Conservation (phyloP, 37 sponge, comb jelly and placozoan genomes). For the Cliona cf. orientalis region DNA sequence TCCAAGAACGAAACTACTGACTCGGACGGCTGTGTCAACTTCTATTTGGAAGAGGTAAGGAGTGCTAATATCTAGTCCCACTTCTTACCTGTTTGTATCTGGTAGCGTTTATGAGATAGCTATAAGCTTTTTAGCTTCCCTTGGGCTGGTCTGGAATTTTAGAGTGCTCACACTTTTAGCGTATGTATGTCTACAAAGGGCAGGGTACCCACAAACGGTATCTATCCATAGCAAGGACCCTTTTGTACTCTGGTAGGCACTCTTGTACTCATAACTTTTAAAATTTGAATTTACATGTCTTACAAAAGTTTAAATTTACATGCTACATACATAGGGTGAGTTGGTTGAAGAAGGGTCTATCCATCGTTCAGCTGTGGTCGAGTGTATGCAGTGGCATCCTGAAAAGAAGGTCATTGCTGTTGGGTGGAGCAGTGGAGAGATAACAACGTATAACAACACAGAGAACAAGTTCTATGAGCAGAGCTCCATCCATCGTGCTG, state of each 20-base stretch:
- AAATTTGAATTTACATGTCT: too few species aligned
- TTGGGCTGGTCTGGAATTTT: too few species aligned
- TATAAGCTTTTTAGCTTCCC: too few species aligned
- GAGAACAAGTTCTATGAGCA: constrained; percentile 72
- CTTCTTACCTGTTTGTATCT: too few species aligned
- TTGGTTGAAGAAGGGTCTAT: constrained; percentile 59
- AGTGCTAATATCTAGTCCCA: too few species aligned
- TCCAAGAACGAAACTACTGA: constrained; percentile 65
- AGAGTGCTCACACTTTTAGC: too few species aligned
- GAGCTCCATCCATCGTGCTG: constrained; percentile 65
- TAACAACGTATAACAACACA: constrained; percentile 74
- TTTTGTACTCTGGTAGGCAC: too few species aligned
- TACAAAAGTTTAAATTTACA: background rate
- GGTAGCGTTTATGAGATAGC: too few species aligned
- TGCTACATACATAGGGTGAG: constrained; percentile 63
- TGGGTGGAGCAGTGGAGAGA: constrained; percentile 94
- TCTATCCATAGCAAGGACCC: too few species aligned
- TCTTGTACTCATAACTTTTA: too few species aligned
- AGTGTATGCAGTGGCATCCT: constrained; percentile 83
- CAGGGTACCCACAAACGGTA: too few species aligned
- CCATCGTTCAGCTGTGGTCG: constrained; percentile 60
- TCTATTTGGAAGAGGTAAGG: constrained; percentile 87
- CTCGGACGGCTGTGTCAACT: constrained; percentile 71
- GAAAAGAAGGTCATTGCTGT: constrained; percentile 57
- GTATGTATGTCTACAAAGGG: too few species aligned